Evolutionary conservation across 2,888 invertebrate species (phyloP), one percentile per base, ranked within the genome.

Genomic region (Agrotis puta): DNA sequence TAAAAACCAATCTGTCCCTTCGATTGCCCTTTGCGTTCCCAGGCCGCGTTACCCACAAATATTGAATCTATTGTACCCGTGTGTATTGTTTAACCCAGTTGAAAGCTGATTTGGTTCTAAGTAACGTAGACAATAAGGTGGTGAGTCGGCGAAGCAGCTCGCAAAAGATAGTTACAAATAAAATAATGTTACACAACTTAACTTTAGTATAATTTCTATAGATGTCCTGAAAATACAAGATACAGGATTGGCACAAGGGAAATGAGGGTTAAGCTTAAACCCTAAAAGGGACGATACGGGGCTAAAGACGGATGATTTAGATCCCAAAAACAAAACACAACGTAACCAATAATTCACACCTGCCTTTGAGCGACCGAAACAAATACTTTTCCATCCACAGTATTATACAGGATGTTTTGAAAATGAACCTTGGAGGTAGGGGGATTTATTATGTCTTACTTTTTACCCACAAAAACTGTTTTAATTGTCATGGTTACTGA

Each of bases 371-470:
- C n/a, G 14, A 56, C 7, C n/a, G 14, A 50, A 16, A 62, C n/a
- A 78, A 82, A 79, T 68, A 68, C 59, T 75, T 78, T 79, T 79
- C 70, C 22, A 4, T 4, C 58, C 56, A 77, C 77, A 82, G 76
- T 77, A 74, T 77, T 67, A 76, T 65, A 56, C 33, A 56, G 33
- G n/a, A 0, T 56, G 56, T 33, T 33, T 56, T 13, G 6, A n/a
- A 33, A n/a, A 56, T 6, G 1, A n/a, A 33, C 56, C 14, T 33
- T 14, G 6, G 1, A 0, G 18, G 0, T 18, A 24, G 7, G 2
- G n/a, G 11, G 50, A 50, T 1, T 7, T 24, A 53, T 39, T 39
- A 11, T 7, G 3, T 24, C 16, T 5, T 3, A 24, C 24, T 24
- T 24, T 53, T 54, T 1, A 18, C 27, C 18, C 9, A 27, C 11